phyloP scores from a whole-genome alignment of 2,888 invertebrate genomes.

The Ceriagrion tenellum region DNA sequence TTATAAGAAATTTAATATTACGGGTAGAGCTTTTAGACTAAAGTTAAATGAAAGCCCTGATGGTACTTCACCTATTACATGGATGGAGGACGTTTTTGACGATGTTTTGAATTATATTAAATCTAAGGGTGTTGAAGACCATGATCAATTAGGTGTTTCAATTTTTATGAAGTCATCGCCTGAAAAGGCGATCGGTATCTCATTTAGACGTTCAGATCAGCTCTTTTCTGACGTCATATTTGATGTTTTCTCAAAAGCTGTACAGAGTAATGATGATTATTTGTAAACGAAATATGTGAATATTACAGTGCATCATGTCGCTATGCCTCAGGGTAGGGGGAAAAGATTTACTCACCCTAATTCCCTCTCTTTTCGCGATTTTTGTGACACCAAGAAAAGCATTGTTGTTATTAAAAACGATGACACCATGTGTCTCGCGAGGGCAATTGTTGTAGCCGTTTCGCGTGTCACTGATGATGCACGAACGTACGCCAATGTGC shows the following conservation, averaged over 20 bases:
- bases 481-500: background rate
- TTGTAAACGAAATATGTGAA: background rate
- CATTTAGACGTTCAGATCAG: background rate
- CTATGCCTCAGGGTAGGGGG: background rate
- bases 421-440: conserved; percentile 6
- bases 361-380: background rate
- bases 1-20: background rate
- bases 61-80: background rate
- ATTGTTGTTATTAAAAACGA: background rate
- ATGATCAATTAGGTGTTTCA: background rate
- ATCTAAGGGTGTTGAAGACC: background rate
- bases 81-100: background rate
- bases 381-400: background rate
- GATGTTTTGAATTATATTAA: background rate
- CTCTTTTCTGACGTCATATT: background rate
- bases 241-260: background rate
- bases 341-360: background rate
- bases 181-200: background rate
- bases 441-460: background rate
- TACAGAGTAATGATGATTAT: background rate
- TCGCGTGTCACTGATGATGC: background rate
- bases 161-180: background rate
- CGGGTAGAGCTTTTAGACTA: background rate
- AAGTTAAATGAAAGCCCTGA: background rate
- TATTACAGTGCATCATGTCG: background rate